Conservation (phyloP, 2,113 vertebrate genomes). For the Chaetodon auriga region DNA sequence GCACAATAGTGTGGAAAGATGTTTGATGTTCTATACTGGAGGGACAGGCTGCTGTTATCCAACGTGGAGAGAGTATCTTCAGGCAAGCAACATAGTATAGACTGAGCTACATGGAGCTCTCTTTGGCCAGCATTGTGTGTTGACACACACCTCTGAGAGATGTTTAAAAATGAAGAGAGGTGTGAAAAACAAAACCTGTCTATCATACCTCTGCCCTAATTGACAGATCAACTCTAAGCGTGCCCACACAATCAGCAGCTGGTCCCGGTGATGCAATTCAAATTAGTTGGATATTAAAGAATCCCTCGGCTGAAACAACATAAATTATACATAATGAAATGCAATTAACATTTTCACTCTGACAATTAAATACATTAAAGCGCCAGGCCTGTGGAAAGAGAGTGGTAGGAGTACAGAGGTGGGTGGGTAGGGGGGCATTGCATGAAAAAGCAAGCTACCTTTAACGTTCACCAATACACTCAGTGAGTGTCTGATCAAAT, state of each 20-base stretch:
- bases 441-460: slow-evolving; percentile 60
- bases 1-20: background rate
- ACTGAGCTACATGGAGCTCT: slow-evolving; percentile 22
- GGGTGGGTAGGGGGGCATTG: slow-evolving; percentile 13
- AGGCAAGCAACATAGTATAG: background rate
- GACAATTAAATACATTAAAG: slow-evolving; percentile 81
- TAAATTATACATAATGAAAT: slow-evolving; percentile 83
- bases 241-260: slow-evolving; percentile 72
- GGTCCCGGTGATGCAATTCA: slow-evolving; percentile 72
- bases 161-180: slow-evolving; percentile 42
- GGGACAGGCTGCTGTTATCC: background rate
- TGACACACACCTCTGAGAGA: slow-evolving; percentile 28
- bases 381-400: slow-evolving; percentile 53
- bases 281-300: slow-evolving; percentile 80
- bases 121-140: slow-evolving; percentile 14
- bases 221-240: slow-evolving; percentile 71
- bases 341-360: slow-evolving; percentile 83
- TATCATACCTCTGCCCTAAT: slow-evolving; percentile 65
- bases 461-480: slow-evolving; percentile 52
- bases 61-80: background rate
- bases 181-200: slow-evolving; percentile 68
- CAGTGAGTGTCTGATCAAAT: slow-evolving; percentile 65
- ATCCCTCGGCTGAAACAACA: slow-evolving; percentile 79
- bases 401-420: slow-evolving; percentile 25
- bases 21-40: background rate